Evolutionary conservation across 1,140 invertebrate species (phyloP).

Genomic region (Leptopilina clavipes): DNA sequence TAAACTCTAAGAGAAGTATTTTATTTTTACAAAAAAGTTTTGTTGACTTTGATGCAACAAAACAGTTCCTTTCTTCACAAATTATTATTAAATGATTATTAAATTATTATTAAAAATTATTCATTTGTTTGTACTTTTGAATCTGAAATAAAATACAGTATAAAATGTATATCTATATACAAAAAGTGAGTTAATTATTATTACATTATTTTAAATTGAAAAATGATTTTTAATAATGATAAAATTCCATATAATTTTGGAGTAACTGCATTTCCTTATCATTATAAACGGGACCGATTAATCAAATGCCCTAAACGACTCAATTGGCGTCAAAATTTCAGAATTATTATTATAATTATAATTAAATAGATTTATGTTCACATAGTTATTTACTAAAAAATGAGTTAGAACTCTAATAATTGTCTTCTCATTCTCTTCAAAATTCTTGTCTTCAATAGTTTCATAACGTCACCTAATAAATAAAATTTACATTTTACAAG

Average conservation of each 20-base stretch:
- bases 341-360: slow-evolving; percentile 38
- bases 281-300: slow-evolving; percentile 56
- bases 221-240: neutral
- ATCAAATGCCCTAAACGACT: slow-evolving; percentile 49
- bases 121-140: too few relatives aligned
- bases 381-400: neutral
- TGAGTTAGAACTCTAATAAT: neutral
- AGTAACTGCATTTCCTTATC: slow-evolving; percentile 34
- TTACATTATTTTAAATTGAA: neutral
- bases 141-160: too few relatives aligned
- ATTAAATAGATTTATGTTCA: too few relatives aligned
- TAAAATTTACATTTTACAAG: neutral
- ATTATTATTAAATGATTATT: too few relatives aligned
- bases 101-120: too few relatives aligned
- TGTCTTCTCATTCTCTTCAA: neutral
- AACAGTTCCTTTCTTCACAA: too few relatives aligned
- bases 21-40: too few relatives aligned
- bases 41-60: too few relatives aligned
- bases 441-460: neutral
- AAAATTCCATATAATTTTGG: neutral
- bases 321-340: slow-evolving; percentile 41
- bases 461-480: neutral
- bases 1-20: too few relatives aligned
- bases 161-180: too few relatives aligned
- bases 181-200: too few relatives aligned